A percentile compares a stretch with the other conserved stretches of the same genome.
These are phyloP conservation scores for Holothuria glaberrima DNA, from an alignment of 35 echinoderm and acorn worm species.

Conservation along the genomic window DNA sequence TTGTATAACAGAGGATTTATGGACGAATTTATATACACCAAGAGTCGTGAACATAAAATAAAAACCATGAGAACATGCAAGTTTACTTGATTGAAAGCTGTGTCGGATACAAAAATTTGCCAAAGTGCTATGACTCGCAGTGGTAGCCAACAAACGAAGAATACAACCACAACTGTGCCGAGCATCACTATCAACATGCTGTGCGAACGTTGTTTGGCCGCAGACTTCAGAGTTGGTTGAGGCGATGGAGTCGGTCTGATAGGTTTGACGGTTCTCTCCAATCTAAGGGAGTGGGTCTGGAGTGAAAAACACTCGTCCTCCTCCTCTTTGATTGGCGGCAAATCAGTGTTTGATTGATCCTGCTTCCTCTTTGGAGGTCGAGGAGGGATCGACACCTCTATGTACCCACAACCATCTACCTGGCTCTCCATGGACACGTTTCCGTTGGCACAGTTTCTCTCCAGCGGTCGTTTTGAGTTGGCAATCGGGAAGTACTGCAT, in stretches of 20 bases:
- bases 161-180: constrained; percentile 74
- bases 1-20: constrained; percentile 94
- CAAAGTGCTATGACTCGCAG: constrained; percentile 75
- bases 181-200: constrained; percentile 72
- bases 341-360: neutral
- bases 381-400: neutral
- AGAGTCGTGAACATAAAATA: constrained; percentile 53
- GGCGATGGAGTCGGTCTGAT: neutral
- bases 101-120: constrained; percentile 64
- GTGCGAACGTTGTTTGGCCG: constrained; percentile 50
- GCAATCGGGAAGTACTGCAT: constrained; percentile 18
- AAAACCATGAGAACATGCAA: constrained; percentile 49
- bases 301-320: constrained; percentile 20
- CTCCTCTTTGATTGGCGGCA: constrained; percentile 30
- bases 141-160: constrained; percentile 94
- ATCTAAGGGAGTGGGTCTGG: neutral
- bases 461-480: neutral
- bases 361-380: neutral
- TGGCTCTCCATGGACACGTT: neutral
- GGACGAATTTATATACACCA: constrained; percentile 87
- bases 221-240: neutral
- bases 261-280: neutral
- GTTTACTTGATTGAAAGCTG: constrained; percentile 37
- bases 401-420: constrained; percentile 4
- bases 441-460: constrained; percentile 14